Percentiles rank a stretch among this genome's conserved stretches.
phyloP scores from a whole-genome alignment of 2,797 vertebrate genomes.

The Antennarius maculatus region DNA sequence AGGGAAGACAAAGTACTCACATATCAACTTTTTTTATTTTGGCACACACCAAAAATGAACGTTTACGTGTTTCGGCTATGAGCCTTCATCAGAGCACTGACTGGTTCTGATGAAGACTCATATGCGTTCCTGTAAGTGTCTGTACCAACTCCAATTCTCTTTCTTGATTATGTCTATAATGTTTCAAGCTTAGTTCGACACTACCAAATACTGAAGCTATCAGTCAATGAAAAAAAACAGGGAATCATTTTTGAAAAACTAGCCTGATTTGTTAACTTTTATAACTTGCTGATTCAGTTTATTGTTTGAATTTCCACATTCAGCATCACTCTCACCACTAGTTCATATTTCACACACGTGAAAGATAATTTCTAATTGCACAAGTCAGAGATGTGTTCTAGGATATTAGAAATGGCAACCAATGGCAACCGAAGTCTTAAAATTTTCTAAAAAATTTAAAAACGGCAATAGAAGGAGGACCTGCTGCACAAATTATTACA shows the following conservation, averaged over 20 bases:
- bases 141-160: slow-evolving; percentile 1
- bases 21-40: too few relatives aligned
- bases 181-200: slow-evolving; percentile 46
- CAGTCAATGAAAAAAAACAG: slow-evolving; percentile 64
- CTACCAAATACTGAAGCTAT: slow-evolving; percentile 33
- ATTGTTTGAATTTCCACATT: not conserved
- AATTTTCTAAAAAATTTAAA: slow-evolving; percentile 12
- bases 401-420: not conserved
- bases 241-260: slow-evolving; percentile 54
- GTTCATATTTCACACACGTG: not conserved
- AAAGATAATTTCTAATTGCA: slow-evolving; percentile 3
- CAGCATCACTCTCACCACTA: not conserved
- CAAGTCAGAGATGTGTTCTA: not conserved
- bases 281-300: not conserved
- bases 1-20: too few relatives aligned
- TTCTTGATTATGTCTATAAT: slow-evolving; percentile 34
- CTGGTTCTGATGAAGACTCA: too few relatives aligned
- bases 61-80: too few relatives aligned
- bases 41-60: too few relatives aligned
- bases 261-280: slow-evolving; percentile 14
- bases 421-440: not conserved
- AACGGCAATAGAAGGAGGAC: not conserved
- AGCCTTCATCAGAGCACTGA: too few relatives aligned
- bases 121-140: slow-evolving; percentile 10
- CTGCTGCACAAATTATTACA: not conserved